These are phyloP conservation scores for Saimiri boliviensis DNA, from an alignment of 2,113 vertebrate genomes.

Conservation along the genomic window DNA sequence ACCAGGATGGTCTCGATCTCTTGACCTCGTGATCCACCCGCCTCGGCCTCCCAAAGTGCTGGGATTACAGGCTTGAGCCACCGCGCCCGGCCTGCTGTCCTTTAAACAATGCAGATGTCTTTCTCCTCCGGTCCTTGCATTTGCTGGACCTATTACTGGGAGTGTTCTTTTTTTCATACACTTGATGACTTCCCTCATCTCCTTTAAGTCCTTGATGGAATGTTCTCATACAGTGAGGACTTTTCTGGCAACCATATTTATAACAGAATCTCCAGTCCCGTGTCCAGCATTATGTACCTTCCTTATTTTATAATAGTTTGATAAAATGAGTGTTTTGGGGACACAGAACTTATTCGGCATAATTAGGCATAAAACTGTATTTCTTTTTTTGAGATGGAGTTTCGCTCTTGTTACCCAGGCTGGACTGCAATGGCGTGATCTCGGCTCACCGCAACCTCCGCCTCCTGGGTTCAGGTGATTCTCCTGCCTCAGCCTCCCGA, in stretches of 20 bases:
- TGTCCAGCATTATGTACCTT: fast-evolving
- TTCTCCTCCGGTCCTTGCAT: background rate
- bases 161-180: background rate
- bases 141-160: background rate
- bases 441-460: no score
- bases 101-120: background rate
- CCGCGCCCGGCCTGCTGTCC: no score
- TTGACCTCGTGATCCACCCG: no score
- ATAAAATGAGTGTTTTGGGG: background rate
- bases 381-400: no score
- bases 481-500: no score
- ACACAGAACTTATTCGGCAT: background rate
- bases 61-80: no score
- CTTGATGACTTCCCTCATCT: background rate
- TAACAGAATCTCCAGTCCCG: background rate
- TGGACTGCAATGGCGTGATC: no score
- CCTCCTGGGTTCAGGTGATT: no score
- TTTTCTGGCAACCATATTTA: background rate
- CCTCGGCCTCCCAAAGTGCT: no score
- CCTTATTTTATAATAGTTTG: background rate
- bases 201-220: background rate
- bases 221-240: background rate
- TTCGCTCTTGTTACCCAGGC: no score
- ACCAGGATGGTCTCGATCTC: no score
- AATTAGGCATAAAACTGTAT: background rate